Percentiles rank a stretch among this genome's conserved stretches.
These are phyloP conservation scores for Aspidiotus destructor DNA, from an alignment of 2,888 invertebrate genomes.

Conservation along the genomic window DNA sequence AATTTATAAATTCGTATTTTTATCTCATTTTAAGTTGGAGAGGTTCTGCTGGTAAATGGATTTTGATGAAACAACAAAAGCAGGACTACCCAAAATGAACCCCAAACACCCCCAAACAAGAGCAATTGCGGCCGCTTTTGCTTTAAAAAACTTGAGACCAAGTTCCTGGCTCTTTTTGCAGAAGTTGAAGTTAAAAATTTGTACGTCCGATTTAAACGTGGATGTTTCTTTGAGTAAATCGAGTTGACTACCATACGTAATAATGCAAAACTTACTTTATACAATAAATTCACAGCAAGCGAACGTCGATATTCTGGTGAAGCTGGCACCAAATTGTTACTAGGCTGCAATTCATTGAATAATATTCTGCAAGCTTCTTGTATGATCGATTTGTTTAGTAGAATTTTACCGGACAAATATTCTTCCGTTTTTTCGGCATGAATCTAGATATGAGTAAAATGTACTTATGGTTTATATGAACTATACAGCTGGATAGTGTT, in stretches of 20 bases:
- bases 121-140: no score
- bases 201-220: no score
- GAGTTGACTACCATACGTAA: neutral
- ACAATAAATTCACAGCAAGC: conserved; percentile 66
- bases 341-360: conserved; percentile 54
- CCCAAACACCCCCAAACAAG: no score
- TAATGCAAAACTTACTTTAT: conserved; percentile 52
- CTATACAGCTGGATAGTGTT: no score
- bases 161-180: no score
- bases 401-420: conserved; percentile 44
- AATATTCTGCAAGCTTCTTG: conserved; percentile 47
- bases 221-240: neutral
- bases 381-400: conserved; percentile 45
- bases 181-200: no score
- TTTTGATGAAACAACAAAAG: no score
- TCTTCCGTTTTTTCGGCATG: conserved; percentile 53
- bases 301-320: conserved; percentile 58
- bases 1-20: neutral
- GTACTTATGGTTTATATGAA: neutral
- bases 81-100: no score
- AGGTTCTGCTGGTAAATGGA: no score
- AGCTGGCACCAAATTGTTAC: conserved; percentile 55
- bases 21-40: no score
- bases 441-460: conserved; percentile 40
- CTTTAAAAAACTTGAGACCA: no score